Conservation (phyloP, 2,888 invertebrate genomes). For the Girardia tigrina region DNA sequence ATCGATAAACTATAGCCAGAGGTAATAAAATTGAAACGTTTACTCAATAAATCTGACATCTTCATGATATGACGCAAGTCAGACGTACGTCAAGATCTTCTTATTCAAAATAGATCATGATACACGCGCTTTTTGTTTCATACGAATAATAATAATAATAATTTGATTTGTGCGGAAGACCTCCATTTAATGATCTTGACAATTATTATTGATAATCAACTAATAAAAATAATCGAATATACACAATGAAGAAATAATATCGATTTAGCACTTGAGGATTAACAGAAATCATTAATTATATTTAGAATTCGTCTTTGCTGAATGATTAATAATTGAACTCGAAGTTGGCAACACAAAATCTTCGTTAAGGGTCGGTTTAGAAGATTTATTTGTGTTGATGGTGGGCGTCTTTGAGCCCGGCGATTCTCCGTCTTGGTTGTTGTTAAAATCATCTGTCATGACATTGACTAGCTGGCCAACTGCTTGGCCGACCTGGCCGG, state of each 20-base stretch:
- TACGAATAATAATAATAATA: background rate
- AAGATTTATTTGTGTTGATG: background rate
- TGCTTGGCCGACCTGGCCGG: conserved; percentile 35
- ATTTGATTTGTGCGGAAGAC: background rate
- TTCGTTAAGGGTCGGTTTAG: background rate
- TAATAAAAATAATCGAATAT: background rate
- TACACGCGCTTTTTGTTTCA: too few species aligned
- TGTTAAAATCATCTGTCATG: conserved; percentile 35
- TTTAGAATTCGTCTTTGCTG: background rate
- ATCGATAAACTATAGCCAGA: conserved; percentile 23
- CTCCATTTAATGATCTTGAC: conserved; percentile 2
- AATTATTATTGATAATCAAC: background rate
- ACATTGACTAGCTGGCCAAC: conserved; percentile 36
- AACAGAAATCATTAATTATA: background rate
- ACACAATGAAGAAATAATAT: background rate
- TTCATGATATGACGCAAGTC: conserved; percentile 1
- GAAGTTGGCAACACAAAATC: background rate
- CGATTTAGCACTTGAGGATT: conserved; percentile 8
- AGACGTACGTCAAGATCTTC: conserved; percentile 1
- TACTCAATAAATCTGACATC: background rate
- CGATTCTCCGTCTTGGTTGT: conserved; percentile 6
- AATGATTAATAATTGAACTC: background rate
- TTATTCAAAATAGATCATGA: conserved; percentile 16
- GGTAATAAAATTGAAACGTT: conserved; percentile 14
- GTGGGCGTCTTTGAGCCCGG: background rate